Base-by-base conservation (phyloP, 2,888 invertebrate genomes). In the Xestia rhomboidea region DNA sequence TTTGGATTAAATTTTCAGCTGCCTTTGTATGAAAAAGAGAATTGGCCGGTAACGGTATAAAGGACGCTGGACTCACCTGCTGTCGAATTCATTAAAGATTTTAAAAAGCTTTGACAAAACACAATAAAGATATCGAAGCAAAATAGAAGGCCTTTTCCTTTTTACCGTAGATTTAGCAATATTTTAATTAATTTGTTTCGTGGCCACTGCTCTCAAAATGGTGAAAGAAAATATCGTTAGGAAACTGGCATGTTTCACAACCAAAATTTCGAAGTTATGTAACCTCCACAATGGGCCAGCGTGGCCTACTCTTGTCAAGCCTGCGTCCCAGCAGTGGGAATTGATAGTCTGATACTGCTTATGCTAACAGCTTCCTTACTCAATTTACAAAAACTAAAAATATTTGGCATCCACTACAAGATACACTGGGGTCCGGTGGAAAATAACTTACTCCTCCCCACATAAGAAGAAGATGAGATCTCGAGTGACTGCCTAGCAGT, bases 1-100 rank as follows among this genome's bases (percentile, higher is more conserved):
- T 49, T 62, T 15, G 68, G 15, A 71, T 83, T 77, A 41, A 66
- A 83, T 77, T 83, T 82, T 81, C 24, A 27, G 24, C 30, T 41
- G 64, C 54, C 54, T 82, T 84, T 84, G 73, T 81, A 41, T 21
- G 38, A n/a, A 79, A 69, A 49, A 10, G 15, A 30, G 38, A 60
- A 79, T 49, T 54, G 30, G 21, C 46, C 49, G 54, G 54, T 54
- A 62, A 63, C 41, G 27, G 27, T 51, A 34, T 27, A 49, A 41
- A 64, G n/a, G 30, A 60, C 60, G 18, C 30, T 27, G 27, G 2
- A 46, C 38, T 30, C 41, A 11, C 49, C 38, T 66, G 41, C 41
- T 41, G 64, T 41, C 24, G 41, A 34, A 15, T 64, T 64, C 46
- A 27, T 15, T 27, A 11, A 24, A 64, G 8, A 54, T 11, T 38